Conservation (phyloP, 2,797 vertebrate genomes). For the Manis javanica region DNA sequence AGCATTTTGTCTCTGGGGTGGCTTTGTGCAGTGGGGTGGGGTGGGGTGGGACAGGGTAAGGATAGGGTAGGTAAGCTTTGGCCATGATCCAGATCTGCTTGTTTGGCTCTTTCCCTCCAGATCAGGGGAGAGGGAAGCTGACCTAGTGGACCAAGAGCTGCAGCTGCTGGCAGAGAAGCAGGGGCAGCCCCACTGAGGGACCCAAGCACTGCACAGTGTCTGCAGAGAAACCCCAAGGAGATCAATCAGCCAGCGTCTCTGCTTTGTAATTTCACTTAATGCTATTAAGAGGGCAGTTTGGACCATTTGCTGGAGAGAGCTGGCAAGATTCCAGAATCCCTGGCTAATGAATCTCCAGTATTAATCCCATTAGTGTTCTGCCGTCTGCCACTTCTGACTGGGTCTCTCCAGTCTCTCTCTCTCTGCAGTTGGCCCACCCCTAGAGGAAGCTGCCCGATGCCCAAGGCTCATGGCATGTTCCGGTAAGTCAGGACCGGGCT, state of each 20-base stretch:
- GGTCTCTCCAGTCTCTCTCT: background rate
- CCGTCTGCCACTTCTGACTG: slow-evolving; percentile 67
- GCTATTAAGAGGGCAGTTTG: slow-evolving; percentile 83
- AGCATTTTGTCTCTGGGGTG: background rate
- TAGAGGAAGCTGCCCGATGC: slow-evolving; percentile 29
- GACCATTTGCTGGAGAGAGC: slow-evolving; percentile 78
- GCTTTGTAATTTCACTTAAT: slow-evolving; percentile 86
- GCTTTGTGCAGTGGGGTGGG: background rate
- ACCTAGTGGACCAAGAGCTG: background rate
- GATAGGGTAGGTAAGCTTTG: background rate
- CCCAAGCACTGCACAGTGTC: background rate
- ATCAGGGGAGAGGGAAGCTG: background rate
- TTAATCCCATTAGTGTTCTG: slow-evolving; percentile 84
- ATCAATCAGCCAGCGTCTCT: slow-evolving; percentile 76
- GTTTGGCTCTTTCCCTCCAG: background rate
- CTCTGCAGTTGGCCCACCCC: background rate
- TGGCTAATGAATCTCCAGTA: slow-evolving; percentile 84
- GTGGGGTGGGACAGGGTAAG: background rate
- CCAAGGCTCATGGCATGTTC: background rate
- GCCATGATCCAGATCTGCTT: background rate
- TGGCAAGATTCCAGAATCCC: slow-evolving; percentile 80
- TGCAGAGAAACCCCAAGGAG: slow-evolving; percentile 79
- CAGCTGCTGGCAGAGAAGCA: background rate
- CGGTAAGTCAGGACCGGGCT: background rate
- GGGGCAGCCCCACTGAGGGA: background rate